A percentile compares a stretch with the other conserved stretches of the same genome.
Conservation (phyloP, 2,888 invertebrate genomes). For the Cheilosia soror region DNA sequence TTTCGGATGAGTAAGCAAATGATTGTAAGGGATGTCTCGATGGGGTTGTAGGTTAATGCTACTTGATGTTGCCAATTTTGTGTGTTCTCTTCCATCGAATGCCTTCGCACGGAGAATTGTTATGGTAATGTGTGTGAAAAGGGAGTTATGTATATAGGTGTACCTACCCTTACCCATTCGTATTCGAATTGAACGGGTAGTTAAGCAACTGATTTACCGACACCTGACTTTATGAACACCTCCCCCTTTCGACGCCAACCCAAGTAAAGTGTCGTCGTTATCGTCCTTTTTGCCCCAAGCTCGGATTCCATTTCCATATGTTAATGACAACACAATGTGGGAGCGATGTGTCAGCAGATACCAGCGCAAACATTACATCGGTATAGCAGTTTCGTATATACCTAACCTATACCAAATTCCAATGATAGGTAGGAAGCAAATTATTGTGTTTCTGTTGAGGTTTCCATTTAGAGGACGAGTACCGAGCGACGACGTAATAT, state of each 20-base stretch:
- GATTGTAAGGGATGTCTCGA: slow-evolving; percentile 36
- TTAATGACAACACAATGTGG: slow-evolving; percentile 17
- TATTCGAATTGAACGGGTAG: slow-evolving; percentile 49
- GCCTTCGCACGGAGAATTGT: slow-evolving; percentile 1
- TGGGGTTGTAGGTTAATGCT: slow-evolving; percentile 41
- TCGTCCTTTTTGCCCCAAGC: slow-evolving; percentile 4
- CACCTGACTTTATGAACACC: slow-evolving; percentile 47
- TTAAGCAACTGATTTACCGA: slow-evolving; percentile 68
- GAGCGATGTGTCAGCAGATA: slow-evolving; percentile 18
- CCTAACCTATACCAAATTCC: not conserved
- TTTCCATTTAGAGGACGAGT: not conserved
- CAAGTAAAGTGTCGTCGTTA: slow-evolving; percentile 1
- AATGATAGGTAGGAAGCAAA: not conserved
- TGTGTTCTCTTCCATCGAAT: slow-evolving; percentile 20
- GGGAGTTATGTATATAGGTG: not conserved
- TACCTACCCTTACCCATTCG: not conserved
- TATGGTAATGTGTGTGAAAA: slow-evolving; percentile 10
- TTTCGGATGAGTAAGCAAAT: slow-evolving; percentile 54
- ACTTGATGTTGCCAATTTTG: slow-evolving; percentile 53
- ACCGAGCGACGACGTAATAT: not conserved
- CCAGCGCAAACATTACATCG: slow-evolving; percentile 13
- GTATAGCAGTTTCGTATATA: slow-evolving; percentile 15
- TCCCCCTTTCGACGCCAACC: not conserved
- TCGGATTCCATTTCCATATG: not conserved
- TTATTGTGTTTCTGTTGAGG: not conserved